Evolutionary conservation across 2,113 vertebrate species (phyloP).

Genomic region (Lepus americanus): DNA sequence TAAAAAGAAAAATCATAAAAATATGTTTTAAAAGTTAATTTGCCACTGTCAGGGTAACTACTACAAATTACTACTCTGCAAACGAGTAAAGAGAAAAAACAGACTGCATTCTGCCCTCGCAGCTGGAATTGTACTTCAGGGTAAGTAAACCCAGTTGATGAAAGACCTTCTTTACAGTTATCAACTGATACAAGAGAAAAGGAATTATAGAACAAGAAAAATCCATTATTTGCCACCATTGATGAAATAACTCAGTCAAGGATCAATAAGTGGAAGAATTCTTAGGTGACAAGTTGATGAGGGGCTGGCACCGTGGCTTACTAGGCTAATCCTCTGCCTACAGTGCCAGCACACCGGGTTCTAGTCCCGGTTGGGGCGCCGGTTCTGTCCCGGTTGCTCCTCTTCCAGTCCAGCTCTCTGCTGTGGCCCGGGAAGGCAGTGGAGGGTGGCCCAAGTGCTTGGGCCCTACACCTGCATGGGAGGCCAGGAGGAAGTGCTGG

Average conservation of each 20-base stretch:
- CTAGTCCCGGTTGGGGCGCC: too few relatives aligned
- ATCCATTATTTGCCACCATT: not conserved
- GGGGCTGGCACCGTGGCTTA: not conserved
- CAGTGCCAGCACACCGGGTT: too few relatives aligned
- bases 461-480: too few relatives aligned
- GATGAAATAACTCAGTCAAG: constrained; percentile 2
- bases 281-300: not conserved
- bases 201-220: not conserved
- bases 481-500: too few relatives aligned
- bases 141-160: not conserved
- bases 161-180: constrained; percentile 6
- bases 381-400: too few relatives aligned
- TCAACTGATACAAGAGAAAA: not conserved
- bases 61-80: not conserved
- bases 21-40: not conserved
- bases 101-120: not conserved
- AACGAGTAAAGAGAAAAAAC: not conserved
- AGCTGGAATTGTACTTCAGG: not conserved
- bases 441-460: too few relatives aligned
- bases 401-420: too few relatives aligned
- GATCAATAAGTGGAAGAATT: not conserved
- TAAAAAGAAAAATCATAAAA: constrained; percentile 33
- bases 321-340: too few relatives aligned
- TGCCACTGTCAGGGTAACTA: not conserved
- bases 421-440: too few relatives aligned